Evolutionary conservation across 2,113 vertebrate genomes (phyloP).

Genomic region (Psilopsiagon aurifrons): DNA sequence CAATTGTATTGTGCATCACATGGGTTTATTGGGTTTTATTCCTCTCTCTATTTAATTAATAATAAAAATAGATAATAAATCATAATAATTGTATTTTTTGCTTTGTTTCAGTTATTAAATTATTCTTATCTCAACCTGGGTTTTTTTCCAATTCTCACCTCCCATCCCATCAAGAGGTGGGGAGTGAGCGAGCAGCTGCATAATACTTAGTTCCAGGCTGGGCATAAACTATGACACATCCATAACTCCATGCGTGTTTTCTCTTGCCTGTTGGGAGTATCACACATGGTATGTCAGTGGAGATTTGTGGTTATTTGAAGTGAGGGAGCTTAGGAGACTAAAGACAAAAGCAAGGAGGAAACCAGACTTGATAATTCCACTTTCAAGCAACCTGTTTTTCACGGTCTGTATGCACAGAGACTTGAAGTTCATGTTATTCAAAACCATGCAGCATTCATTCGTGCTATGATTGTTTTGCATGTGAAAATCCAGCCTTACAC

Average conservation of each 20-base stretch:
- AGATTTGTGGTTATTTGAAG: background rate
- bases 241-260: background rate
- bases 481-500: background rate
- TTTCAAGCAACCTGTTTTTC: conserved; percentile 50
- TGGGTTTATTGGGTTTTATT: background rate
- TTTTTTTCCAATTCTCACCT: background rate
- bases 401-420: background rate
- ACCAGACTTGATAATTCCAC: background rate
- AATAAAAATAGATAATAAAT: background rate
- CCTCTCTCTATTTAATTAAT: background rate
- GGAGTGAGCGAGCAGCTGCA: background rate
- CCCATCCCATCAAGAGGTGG: background rate
- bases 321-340: background rate
- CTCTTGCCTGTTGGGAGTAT: background rate
- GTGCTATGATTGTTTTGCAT: background rate
- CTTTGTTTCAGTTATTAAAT: too few species aligned
- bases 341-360: conserved; percentile 36
- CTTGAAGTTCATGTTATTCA: conserved; percentile 22
- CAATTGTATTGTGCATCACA: background rate
- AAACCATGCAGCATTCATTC: background rate
- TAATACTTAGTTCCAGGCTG: background rate
- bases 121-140: background rate
- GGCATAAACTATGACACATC: background rate
- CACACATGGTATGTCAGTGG: background rate
- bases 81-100: background rate